phyloP scores from a whole-genome alignment of 2,888 invertebrate genomes.

The Xanthia icteritia region DNA sequence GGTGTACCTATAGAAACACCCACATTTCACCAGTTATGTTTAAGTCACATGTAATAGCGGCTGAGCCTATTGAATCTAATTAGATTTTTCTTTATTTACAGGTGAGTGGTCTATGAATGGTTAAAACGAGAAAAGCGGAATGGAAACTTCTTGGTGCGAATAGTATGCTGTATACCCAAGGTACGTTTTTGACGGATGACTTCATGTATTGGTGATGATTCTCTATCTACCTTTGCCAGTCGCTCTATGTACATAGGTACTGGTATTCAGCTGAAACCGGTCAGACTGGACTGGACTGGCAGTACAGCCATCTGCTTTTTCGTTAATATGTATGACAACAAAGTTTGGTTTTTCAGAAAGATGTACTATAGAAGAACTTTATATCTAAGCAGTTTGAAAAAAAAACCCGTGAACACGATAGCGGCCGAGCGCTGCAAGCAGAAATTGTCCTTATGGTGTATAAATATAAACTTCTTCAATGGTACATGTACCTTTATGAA shows the following conservation, averaged over 20 bases:
- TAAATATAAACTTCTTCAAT: no score
- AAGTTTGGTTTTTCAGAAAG: no score
- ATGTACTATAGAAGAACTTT: no score
- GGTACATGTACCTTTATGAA: no score
- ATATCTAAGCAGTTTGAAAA: no score
- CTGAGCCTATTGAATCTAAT: neutral
- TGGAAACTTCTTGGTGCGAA: slow-evolving; percentile 59
- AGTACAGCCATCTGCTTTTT: neutral
- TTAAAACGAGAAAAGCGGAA: slow-evolving; percentile 65
- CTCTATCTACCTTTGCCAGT: neutral
- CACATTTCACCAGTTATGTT: neutral
- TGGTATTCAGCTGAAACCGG: neutral
- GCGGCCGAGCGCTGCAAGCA: no score
- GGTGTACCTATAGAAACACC: neutral
- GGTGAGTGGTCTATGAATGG: slow-evolving; percentile 75
- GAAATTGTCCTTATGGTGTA: no score
- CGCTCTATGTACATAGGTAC: neutral
- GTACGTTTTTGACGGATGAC: slow-evolving; percentile 69
- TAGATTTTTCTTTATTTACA: slow-evolving; percentile 60
- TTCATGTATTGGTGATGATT: neutral
- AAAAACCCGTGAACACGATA: no score
- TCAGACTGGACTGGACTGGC: neutral
- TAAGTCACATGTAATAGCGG: neutral
- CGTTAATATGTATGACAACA: neutral
- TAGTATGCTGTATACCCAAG: slow-evolving; percentile 87